A percentile compares a stretch with the other conserved stretches of the same genome.
These are phyloP conservation scores for Amblyteles armatorius DNA, from an alignment of 2,888 invertebrate species.

Conservation along the genomic window DNA sequence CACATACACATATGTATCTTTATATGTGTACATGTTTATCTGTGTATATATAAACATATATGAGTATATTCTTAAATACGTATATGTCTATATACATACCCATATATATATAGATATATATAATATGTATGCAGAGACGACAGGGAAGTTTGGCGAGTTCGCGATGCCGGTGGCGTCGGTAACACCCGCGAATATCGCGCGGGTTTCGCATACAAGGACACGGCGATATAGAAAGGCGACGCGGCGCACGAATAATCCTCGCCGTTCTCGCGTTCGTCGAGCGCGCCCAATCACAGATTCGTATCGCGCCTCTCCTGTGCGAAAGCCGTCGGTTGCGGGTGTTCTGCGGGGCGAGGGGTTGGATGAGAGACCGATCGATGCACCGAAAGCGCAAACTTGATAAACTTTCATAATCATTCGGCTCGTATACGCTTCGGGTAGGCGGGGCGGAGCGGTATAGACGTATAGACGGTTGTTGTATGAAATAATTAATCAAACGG, in stretches of 20 bases:
- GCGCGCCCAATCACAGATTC: constrained; percentile 70
- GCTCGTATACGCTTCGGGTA: constrained; percentile 28
- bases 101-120: not conserved
- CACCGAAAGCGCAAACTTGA: constrained; percentile 67
- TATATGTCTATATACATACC: too few relatives aligned
- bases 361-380: constrained; percentile 69
- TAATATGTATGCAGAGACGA: constrained; percentile 32
- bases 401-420: constrained; percentile 65
- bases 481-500: constrained; percentile 55
- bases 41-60: too few relatives aligned
- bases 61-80: too few relatives aligned
- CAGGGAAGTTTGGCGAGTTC: constrained; percentile 53
- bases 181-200: constrained; percentile 37
- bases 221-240: constrained; percentile 19
- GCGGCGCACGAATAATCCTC: constrained; percentile 67
- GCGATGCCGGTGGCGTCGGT: constrained; percentile 44
- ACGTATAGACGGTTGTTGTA: constrained; percentile 27
- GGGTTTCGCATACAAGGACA: constrained; percentile 32
- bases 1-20: not conserved
- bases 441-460: not conserved
- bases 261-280: constrained; percentile 58
- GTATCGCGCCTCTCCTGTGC: constrained; percentile 45
- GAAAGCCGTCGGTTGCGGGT: not conserved
- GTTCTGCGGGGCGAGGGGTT: not conserved
- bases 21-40: too few relatives aligned